Base-by-base conservation (phyloP, 2,797 vertebrate species). In the Pogoniulus pusillus region DNA sequence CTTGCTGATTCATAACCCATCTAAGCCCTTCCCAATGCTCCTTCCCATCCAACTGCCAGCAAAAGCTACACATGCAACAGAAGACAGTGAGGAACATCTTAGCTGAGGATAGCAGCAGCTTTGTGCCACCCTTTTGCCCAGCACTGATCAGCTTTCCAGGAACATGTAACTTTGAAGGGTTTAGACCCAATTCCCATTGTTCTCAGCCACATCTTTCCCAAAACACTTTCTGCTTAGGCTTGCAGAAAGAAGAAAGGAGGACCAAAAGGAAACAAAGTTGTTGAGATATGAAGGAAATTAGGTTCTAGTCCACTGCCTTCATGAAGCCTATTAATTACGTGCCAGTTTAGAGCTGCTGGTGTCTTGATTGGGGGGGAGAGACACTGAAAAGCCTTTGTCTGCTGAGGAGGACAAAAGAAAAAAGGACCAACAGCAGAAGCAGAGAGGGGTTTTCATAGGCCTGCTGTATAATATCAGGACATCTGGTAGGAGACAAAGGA, bases 261-360 rank as follows among this genome's bases (percentile, higher is more conserved):
- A 26, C 18, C 27, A 54, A 68, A 35, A 74, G 82, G 79, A 94
- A 95, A 91, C 81, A 49, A 65, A 90, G 86, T 55, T 63, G 62
- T 82, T 69, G 79, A 79, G 80, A 93, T 81, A 83, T 8, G 71
- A 91, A 89, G 85, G 84, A 91, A 91, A 87, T 92, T 30, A 79
- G 8, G 71, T 89, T 93, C 59, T 66, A 90, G 77, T 23, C 80
- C 63, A 58, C 54, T 91, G 82, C 90, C 55, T 90, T 45, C 62
- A 39, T 59, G 23, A 87, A 85, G 66, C 34, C 63, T 30, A 20
- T 78, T 83, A 45, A 87, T 72, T 51, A 49, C 54, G 43, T n/a
- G 55, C 26, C 26, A 30, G 54, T 54, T 62, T 73, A 89, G 53
- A 75, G 74, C 85, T 70, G 64, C 39, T 66, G 84, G 47, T 49